Evolutionary conservation across 2,797 vertebrate species (phyloP).

Genomic region (Pangasius macronema): DNA sequence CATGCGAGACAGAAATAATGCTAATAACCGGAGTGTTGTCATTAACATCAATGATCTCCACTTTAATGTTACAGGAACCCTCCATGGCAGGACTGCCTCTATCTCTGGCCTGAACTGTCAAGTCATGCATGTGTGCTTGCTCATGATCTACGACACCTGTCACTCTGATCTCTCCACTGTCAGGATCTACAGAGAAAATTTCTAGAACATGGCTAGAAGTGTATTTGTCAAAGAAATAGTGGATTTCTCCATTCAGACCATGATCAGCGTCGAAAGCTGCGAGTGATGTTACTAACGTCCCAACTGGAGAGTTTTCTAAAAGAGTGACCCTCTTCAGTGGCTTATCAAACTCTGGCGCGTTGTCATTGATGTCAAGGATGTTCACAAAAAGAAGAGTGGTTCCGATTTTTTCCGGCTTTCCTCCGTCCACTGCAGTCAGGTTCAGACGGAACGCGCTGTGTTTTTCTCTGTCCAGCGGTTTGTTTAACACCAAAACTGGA

Average conservation of each 20-base stretch:
- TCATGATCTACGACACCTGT: conserved; percentile 75
- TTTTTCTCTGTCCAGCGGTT: conserved; percentile 78
- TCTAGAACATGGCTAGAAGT: conserved; percentile 68
- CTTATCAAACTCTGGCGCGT: conserved; percentile 74
- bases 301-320: conserved; percentile 71
- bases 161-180: conserved; percentile 73
- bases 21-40: conserved; percentile 78
- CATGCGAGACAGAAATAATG: conserved; percentile 57
- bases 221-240: conserved; percentile 79
- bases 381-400: conserved; percentile 69
- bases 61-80: conserved; percentile 76
- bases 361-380: conserved; percentile 81
- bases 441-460: conserved; percentile 70
- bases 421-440: conserved; percentile 77
- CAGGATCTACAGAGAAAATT: conserved; percentile 73
- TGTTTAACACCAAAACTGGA: conserved; percentile 79
- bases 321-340: conserved; percentile 71
- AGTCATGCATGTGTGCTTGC: conserved; percentile 72
- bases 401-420: conserved; percentile 71
- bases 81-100: conserved; percentile 78
- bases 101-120: conserved; percentile 76
- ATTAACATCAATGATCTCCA: conserved; percentile 78
- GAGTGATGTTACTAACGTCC: conserved; percentile 74
- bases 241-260: conserved; percentile 75
- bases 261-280: conserved; percentile 80